Evolutionary conservation across 2,888 invertebrate species (phyloP).

Genomic region (Drosophila melanosoma): DNA sequence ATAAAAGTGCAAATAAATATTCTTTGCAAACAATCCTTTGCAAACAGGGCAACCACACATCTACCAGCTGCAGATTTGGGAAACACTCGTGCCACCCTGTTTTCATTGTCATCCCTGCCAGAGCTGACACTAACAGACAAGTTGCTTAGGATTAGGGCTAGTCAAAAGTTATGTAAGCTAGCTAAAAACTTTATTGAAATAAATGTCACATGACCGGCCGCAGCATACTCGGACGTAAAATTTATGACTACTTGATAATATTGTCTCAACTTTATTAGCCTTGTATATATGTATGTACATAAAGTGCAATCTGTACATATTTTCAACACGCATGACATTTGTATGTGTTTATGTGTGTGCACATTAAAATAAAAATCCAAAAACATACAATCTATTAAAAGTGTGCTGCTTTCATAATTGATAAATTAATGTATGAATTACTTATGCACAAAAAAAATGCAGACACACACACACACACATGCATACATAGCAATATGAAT

Average conservation of each 20-base stretch:
- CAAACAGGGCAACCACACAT: neutral
- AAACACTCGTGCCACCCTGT: conserved; percentile 8
- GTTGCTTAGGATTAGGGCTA: conserved; percentile 12
- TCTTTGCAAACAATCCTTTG: conserved; percentile 3
- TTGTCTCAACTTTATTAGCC: conserved; percentile 5
- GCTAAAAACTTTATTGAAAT: conserved; percentile 6
- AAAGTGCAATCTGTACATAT: neutral
- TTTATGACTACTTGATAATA: conserved; percentile 7
- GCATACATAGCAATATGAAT: conserved; percentile 17
- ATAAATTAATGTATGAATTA: neutral
- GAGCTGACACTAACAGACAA: conserved; percentile 1
- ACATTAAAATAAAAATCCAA: neutral
- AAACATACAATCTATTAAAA: neutral
- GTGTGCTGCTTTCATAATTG: neutral
- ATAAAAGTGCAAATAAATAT: neutral
- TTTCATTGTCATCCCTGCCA: conserved; percentile 3
- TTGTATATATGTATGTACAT: conserved; percentile 3
- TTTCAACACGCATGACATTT: neutral
- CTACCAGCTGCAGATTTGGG: neutral
- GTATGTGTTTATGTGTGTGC: neutral
- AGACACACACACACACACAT: neutral
- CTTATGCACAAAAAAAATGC: neutral
- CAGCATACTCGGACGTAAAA: neutral
- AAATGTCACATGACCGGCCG: conserved; percentile 14
- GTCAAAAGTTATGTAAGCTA: conserved; percentile 14